Evolutionary conservation across 2,797 vertebrate species (phyloP), one percentile per base, ranked within the genome.

Genomic region (Pangasius larnaudii): DNA sequence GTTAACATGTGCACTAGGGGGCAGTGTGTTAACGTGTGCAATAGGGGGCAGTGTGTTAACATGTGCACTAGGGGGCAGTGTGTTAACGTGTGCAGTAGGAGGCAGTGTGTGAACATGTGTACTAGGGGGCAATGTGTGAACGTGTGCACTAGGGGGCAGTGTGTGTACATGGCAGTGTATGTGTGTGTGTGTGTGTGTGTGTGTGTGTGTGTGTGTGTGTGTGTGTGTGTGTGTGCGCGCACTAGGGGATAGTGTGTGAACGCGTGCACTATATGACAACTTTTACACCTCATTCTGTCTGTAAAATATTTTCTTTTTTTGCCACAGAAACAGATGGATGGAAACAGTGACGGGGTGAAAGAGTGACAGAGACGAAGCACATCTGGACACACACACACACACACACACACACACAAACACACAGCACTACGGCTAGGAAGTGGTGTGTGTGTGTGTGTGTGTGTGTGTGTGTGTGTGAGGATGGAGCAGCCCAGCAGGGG

Each of bases 401-500:
- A 49, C 42, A 46, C 72, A 46, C 72, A 65, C 19, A 59, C 58
- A 59, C 58, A 59, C 58, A 61, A 6, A 69, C 30, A 69, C 1
- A 42, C 86, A 91, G 90, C 82, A 56, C 77, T 85, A 90, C 71
- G 81, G 88, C 84, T 86, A 88, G 19, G 10, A 61, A 46, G 69
- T 65, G 74, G 88, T 84, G 61, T 77, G 71, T 78, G 71, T 78
- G 74, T 79, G 86, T 86, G 75, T 77, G 33, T 85, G 78, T 69
- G 56, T 71, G 89, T 84, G 78, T 53, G 80, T 59, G 74, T 88
- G 86, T 69, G 84, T 88, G 88, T 39, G 63, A 53, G 86, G 83
- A 88, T 82, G 89, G 84, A 63, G 85, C 77, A 51, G 87, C 89
- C 80, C 85, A 82, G 94, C 90, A 93, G 81, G 80, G 79, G 80